Conservation (phyloP, 92 coral and sea anemone species). For the Paramuricea clavata region DNA sequence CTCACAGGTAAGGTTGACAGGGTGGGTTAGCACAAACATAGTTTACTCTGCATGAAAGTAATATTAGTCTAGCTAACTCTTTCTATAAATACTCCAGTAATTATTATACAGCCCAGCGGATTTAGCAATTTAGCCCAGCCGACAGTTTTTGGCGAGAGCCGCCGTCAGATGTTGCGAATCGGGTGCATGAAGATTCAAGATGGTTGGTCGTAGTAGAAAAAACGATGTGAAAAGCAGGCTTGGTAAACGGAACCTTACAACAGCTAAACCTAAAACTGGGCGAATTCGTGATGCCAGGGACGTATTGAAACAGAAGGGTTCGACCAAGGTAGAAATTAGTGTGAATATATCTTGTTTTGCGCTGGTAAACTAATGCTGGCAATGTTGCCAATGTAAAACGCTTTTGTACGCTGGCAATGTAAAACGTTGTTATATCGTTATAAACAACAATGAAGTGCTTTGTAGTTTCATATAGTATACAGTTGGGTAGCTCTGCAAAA, state of each 20-base stretch:
- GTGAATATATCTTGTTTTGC: not conserved
- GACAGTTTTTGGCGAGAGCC: not conserved
- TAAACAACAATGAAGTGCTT: not conserved
- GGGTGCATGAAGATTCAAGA: conserved; percentile 12
- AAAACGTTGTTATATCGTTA: not conserved
- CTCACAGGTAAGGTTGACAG: too few relatives aligned
- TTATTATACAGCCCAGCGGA: not conserved
- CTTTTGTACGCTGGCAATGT: too few relatives aligned
- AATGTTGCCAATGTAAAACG: too few relatives aligned
- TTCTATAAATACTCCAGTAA: not conserved
- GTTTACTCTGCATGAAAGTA: too few relatives aligned
- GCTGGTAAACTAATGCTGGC: not conserved
- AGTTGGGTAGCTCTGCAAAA: too few relatives aligned
- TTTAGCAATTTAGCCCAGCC: not conserved
- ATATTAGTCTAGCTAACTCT: too few relatives aligned
- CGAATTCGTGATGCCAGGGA: conserved; percentile 39
- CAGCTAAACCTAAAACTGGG: conserved; percentile 16
- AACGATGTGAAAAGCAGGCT: conserved; percentile 38
- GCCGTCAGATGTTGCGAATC: not conserved
- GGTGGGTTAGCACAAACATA: too few relatives aligned
- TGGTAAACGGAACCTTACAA: conserved; percentile 4
- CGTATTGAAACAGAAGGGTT: conserved; percentile 11
- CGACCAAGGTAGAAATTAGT: conserved; percentile 24
- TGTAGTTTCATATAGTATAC: not conserved
- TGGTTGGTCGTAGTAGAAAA: conserved; percentile 21